phyloP scores from a whole-genome alignment of 2,888 invertebrate species.

The Drosophila paracracens region DNA sequence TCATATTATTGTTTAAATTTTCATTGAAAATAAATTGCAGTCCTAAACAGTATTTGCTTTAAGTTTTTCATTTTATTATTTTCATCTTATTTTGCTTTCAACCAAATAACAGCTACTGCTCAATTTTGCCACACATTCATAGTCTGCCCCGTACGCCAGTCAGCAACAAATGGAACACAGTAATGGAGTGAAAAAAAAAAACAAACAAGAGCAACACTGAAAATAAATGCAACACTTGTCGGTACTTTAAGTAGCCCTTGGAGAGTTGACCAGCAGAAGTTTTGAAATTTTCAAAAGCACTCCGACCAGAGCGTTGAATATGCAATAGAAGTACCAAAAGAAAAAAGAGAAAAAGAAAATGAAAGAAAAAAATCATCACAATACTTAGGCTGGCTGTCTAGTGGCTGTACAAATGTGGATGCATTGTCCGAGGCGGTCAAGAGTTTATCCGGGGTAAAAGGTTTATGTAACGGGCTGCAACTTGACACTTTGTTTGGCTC shows the following conservation, averaged over 20 bases:
- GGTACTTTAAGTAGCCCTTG: slow-evolving; percentile 55
- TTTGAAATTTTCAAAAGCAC: slow-evolving; percentile 54
- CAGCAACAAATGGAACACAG: slow-evolving; percentile 2
- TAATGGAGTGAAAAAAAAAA: slow-evolving; percentile 1
- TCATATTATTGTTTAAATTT: background rate
- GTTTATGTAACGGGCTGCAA: slow-evolving; percentile 43
- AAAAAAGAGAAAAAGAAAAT: background rate
- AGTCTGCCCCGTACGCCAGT: background rate
- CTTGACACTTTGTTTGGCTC: slow-evolving; percentile 58
- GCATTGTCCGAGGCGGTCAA: slow-evolving; percentile 54
- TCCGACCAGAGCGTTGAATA: slow-evolving; percentile 54
- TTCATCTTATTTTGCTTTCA: background rate
- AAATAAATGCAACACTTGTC: slow-evolving; percentile 36
- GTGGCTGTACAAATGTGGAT: slow-evolving; percentile 32
- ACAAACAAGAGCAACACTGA: background rate
- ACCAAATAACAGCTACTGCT: background rate
- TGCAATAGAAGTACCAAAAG: slow-evolving; percentile 32
- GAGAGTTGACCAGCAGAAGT: slow-evolving; percentile 48
- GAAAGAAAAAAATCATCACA: background rate
- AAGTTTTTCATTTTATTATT: background rate
- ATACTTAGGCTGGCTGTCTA: slow-evolving; percentile 1
- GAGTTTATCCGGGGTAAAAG: slow-evolving; percentile 62
- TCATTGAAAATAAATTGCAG: background rate
- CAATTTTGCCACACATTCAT: slow-evolving; percentile 26
- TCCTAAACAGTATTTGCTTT: background rate